Evolutionary conservation across 2,797 vertebrate species (phyloP).

Genomic region (Sphenodon punctatus): DNA sequence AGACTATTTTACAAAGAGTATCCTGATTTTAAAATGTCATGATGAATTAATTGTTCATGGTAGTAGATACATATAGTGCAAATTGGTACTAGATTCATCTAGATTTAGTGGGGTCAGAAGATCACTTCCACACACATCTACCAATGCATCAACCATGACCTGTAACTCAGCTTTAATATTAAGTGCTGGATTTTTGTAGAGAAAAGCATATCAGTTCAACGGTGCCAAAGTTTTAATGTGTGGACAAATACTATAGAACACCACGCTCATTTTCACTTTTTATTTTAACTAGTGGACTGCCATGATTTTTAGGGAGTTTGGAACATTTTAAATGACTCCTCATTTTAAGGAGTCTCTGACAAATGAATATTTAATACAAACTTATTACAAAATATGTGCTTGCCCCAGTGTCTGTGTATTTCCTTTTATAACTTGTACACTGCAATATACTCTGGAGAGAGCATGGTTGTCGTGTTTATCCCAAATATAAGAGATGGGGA

Average conservation of each 20-base stretch:
- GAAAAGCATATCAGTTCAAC: background rate
- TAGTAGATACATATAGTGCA: accelerated
- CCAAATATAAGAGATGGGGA: too few species aligned
- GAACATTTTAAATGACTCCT: background rate
- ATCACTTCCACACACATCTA: background rate
- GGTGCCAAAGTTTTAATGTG: too few species aligned
- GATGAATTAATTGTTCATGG: background rate
- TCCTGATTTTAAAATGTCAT: background rate
- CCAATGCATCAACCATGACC: background rate
- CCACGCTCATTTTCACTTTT: too few species aligned
- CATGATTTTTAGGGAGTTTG: too few species aligned
- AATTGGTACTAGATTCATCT: background rate
- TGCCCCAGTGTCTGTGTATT: accelerated
- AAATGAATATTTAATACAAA: background rate
- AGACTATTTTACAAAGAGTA: background rate
- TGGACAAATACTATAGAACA: background rate
- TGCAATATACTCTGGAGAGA: background rate
- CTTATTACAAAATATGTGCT: background rate
- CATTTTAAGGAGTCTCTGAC: background rate
- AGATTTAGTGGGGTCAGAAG: accelerated
- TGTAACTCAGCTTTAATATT: background rate
- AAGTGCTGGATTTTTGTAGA: background rate
- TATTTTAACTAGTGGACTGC: too few species aligned
- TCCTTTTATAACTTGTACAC: background rate
- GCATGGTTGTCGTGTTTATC: too few species aligned